phyloP scores from a whole-genome alignment of 2,888 invertebrate genomes.

The Podotricha telesiphe region DNA sequence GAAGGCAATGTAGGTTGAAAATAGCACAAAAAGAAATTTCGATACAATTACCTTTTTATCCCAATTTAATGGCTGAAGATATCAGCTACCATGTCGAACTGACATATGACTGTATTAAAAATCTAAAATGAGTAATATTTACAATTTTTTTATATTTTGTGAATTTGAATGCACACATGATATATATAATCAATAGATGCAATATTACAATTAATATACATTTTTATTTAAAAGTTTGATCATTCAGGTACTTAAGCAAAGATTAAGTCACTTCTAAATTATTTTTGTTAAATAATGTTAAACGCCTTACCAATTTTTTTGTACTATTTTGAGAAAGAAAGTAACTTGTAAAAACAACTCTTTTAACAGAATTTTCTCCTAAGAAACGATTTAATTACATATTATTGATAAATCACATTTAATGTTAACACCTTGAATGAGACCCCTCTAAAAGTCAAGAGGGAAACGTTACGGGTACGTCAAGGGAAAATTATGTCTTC shows the following conservation, averaged over 20 bases:
- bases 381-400: constrained; percentile 1
- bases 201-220: too few relatives aligned
- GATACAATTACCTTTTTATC: constrained; percentile 31
- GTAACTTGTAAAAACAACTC: not conserved
- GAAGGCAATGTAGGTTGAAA: constrained; percentile 21
- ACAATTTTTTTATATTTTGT: not conserved
- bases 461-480: constrained; percentile 40
- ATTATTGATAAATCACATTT: not conserved
- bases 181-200: too few relatives aligned
- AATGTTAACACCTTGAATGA: constrained; percentile 8
- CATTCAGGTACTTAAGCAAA: too few relatives aligned
- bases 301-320: too few relatives aligned
- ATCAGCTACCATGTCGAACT: not conserved
- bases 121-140: not conserved
- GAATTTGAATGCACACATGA: too few relatives aligned
- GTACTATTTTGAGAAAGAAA: too few relatives aligned
- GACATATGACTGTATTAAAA: too few relatives aligned
- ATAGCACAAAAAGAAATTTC: constrained; percentile 27
- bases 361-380: not conserved
- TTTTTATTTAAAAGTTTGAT: too few relatives aligned
- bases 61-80: constrained; percentile 22
- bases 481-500: constrained; percentile 54
- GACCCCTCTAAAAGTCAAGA: constrained; percentile 13
- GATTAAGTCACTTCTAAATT: too few relatives aligned
- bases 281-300: too few relatives aligned